Evolutionary conservation across 2,888 invertebrate genomes (phyloP).

Genomic region (Morpho achilles): DNA sequence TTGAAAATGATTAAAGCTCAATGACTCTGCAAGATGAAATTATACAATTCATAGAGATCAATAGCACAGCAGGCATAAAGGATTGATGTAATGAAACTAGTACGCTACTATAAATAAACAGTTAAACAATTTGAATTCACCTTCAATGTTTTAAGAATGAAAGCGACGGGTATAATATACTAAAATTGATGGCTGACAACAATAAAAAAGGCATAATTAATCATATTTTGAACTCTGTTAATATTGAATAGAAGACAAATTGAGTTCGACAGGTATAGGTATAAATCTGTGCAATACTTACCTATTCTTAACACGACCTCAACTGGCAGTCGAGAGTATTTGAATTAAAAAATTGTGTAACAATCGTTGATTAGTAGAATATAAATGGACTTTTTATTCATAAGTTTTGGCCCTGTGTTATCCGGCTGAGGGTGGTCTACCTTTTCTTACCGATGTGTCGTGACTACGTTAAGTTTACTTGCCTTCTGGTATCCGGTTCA

Average conservation of each 20-base stretch:
- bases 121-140: neutral
- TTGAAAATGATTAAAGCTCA: constrained; percentile 46
- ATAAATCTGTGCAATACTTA: constrained; percentile 24
- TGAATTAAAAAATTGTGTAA: constrained; percentile 37
- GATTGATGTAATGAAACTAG: constrained; percentile 21
- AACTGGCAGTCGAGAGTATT: constrained; percentile 34
- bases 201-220: constrained; percentile 19
- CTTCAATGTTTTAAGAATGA: constrained; percentile 28
- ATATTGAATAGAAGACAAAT: constrained; percentile 10
- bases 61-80: constrained; percentile 19
- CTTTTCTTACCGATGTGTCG: no score
- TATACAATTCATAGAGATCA: constrained; percentile 34
- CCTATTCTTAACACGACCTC: constrained; percentile 41
- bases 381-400: constrained; percentile 31
- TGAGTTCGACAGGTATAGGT: constrained; percentile 28
- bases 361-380: constrained; percentile 39
- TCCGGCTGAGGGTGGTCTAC: no score
- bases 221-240: constrained; percentile 6
- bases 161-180: constrained; percentile 36
- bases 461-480: no score
- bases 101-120: constrained; percentile 33
- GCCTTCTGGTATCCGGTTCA: no score
- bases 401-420: neutral
- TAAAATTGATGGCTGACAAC: constrained; percentile 29
- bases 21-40: constrained; percentile 39